These are phyloP conservation scores for Conger conger DNA, from an alignment of 2,113 vertebrate species.

Conservation along the genomic window DNA sequence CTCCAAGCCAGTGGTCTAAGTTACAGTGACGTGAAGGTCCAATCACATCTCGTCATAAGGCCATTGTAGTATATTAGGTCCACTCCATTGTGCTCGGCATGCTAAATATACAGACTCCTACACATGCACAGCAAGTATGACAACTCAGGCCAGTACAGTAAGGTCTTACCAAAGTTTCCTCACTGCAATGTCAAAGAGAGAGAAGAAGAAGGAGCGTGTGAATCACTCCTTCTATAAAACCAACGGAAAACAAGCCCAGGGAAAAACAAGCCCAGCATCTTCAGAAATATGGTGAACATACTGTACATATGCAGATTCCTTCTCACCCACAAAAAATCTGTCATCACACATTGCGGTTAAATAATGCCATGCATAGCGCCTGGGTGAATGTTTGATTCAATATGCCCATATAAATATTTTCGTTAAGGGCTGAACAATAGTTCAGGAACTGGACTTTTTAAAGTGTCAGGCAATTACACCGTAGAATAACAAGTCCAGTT, in stretches of 20 bases:
- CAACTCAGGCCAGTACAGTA: background rate
- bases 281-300: no score
- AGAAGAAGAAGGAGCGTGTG: background rate
- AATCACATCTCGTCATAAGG: background rate
- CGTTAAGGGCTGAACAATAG: no score
- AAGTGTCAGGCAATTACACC: no score
- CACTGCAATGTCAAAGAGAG: background rate
- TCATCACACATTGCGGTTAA: background rate
- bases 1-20: background rate
- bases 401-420: background rate
- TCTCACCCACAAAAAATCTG: background rate
- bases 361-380: background rate
- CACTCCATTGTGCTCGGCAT: background rate
- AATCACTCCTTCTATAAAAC: background rate
- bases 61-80: background rate
- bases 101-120: background rate
- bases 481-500: no score
- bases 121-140: background rate
- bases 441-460: no score
- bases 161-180: background rate
- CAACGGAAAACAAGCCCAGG: background rate
- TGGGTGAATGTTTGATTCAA: background rate
- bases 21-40: background rate
- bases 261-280: no score
- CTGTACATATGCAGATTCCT: background rate